Evolutionary conservation across 2,113 vertebrate genomes (phyloP), one percentile per base, ranked within the genome.

Genomic region (Albula goreensis): DNA sequence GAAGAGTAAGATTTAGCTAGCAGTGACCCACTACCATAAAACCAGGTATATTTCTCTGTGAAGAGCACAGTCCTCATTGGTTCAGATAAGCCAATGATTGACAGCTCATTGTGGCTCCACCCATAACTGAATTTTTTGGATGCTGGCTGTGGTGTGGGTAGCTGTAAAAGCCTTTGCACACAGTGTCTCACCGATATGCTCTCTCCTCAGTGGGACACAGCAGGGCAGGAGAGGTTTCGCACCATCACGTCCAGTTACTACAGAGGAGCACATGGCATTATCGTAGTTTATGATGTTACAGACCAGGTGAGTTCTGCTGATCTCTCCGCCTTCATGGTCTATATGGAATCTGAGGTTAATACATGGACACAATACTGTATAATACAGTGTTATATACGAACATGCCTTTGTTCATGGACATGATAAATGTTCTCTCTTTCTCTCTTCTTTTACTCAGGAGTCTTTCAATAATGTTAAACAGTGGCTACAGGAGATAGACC

Each of bases 191-290:
- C n/a, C 9, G n/a, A 8, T n/a, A 22, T 22, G 49, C 50, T 6
- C 48, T 70, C 56, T 85, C 25, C 89, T 86, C 91, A 99, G 98
- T 99, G 98, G 98, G 98, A 99, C 90, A 99, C 98, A 12, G 98
- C 98, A 1, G 98, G 98, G 82, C 98, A 99, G 93, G 98, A 99
- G 93, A 95, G 98, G 95, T 99, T 99, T 94, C 97, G 98, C 89
- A 99, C 98, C 53, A 99, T 99, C 95, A 99, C 98, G 50, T 99
- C 98, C 94, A 99, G 98, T 95, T 99, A 99, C 93, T 99, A 99
- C 96, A 97, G 98, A 96, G 98, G 98, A 52, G 98, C 98, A 88
- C 98, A 99, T 84, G 98, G 98, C 92, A 99, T 99, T 96, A 99
- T 99, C 90, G 98, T 99, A 87, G 98, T 99, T 91, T 99, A 99